These are phyloP conservation scores for Caenorhabditis becei DNA, from an alignment of 2,888 invertebrate species.

Conservation along the genomic window DNA sequence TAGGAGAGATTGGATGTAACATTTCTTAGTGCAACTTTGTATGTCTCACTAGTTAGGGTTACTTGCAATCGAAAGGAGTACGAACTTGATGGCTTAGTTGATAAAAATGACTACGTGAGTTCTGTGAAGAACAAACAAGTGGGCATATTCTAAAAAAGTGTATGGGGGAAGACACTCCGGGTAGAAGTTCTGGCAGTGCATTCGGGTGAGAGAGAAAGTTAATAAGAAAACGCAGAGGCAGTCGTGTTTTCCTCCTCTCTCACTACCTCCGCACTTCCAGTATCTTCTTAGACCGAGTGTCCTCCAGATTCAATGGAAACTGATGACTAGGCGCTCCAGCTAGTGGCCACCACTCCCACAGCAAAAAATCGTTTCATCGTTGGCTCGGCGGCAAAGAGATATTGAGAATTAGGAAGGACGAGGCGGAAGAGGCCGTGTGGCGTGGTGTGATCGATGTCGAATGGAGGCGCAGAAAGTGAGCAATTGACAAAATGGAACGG, in stretches of 20 bases:
- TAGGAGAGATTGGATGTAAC: no score
- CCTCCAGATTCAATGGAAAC: constrained; percentile 28
- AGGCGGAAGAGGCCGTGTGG: constrained; percentile 15
- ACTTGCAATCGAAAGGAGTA: no score
- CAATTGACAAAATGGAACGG: constrained; percentile 19
- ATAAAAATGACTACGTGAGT: no score
- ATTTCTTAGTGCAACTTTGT: no score
- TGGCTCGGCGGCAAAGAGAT: constrained; percentile 8
- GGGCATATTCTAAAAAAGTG: background rate
- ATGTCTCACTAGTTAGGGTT: no score
- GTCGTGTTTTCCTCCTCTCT: constrained; percentile 6
- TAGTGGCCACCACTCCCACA: constrained; percentile 2
- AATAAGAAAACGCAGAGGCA: constrained; percentile 28
- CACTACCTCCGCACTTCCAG: constrained; percentile 27
- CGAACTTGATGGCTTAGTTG: no score
- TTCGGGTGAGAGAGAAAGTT: constrained; percentile 37
- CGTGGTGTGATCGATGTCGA: constrained; percentile 24
- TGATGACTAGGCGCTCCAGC: constrained; percentile 6
- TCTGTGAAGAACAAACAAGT: background rate
- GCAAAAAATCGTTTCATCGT: constrained; percentile 22
- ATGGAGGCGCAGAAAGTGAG: constrained; percentile 29
- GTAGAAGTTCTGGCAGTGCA: constrained; percentile 35
- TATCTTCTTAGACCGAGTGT: background rate
- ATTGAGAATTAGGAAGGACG: constrained; percentile 15
- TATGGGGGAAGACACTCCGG: background rate